Conservation (phyloP, 2,888 invertebrate genomes). For the Drymonia ruficornis region DNA sequence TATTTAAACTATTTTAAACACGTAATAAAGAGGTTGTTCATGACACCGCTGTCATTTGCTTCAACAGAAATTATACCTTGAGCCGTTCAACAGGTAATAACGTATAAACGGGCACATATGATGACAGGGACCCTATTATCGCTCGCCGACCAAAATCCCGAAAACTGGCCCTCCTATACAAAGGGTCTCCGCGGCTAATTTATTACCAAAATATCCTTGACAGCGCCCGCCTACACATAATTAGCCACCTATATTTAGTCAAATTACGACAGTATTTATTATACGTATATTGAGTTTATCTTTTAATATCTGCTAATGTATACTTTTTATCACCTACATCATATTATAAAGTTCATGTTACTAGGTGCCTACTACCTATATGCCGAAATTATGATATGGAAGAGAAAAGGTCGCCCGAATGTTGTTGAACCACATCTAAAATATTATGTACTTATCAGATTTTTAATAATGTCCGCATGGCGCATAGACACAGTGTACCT, state of each 20-base stretch:
- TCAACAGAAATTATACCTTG: conserved; percentile 25
- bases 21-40: not conserved
- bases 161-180: conserved; percentile 55
- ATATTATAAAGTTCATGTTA: too few species aligned
- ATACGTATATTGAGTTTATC: not conserved
- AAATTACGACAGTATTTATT: conserved; percentile 21
- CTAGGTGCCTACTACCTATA: too few species aligned
- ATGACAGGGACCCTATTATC: conserved; percentile 68
- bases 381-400: too few species aligned
- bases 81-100: conserved; percentile 60
- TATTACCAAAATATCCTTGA: conserved; percentile 63
- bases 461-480: too few species aligned
- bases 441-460: not conserved
- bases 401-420: too few species aligned
- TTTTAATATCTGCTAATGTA: not conserved
- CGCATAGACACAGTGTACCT: too few species aligned
- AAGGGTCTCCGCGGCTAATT: conserved; percentile 57
- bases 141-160: conserved; percentile 59
- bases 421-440: too few species aligned
- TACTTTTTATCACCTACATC: too few species aligned
- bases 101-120: conserved; percentile 55
- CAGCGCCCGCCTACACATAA: conserved; percentile 52
- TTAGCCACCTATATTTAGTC: conserved; percentile 44
- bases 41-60: conserved; percentile 14
- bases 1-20: too few species aligned